Evolutionary conservation across 2,888 invertebrate genomes (phyloP), one percentile per base, ranked within the genome.

Genomic region (Acanthoscelides obtectus): DNA sequence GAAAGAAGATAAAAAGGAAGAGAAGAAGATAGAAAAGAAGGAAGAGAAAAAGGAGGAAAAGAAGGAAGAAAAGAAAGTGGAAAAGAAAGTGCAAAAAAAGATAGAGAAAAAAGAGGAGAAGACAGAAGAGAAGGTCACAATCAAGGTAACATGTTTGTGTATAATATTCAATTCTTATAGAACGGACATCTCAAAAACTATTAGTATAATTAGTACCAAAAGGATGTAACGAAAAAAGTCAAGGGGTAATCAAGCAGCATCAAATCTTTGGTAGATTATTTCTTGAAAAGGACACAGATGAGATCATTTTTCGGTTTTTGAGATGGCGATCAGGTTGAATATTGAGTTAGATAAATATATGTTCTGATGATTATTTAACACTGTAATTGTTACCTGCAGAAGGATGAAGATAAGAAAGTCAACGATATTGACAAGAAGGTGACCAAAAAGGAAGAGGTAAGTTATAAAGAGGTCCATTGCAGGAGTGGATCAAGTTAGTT

Each of bases 331-430:
- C 20, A 25, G 22, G 67, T 70, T 66, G 2, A 22, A 64, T n/a
- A 45, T 17, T 22, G 65, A 20, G 25, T 69, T 69, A 64, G 22
- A 63, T 17, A 66, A 25, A 25, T 45, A 45, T 45, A 45, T 66
- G 6, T 21, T 68, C 22, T 25, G 45, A 69, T 70, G 64, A 66
- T 25, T 67, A 67, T 20, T 21, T 25, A 22, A 68, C 12, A 4
- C 25, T 71, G 25, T 45, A 17, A 45, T 45, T 12, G 17, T 45
- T 72, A 27, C 25, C 17, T 67, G 20, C 25, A 77, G 75, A 78
- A 84, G 76, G 80, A 83, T 74, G 82, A 84, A 72, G 80, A 83
- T 74, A 83, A 82, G 79, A 80, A 82, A 75, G 83, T 83, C 73
- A 82, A 83, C 74, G 83, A 84, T 78, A 80, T 84, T 45, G 84